Evolutionary conservation across 2,797 vertebrate genomes (phyloP).

Genomic region (Bryconaethiops microstoma): DNA sequence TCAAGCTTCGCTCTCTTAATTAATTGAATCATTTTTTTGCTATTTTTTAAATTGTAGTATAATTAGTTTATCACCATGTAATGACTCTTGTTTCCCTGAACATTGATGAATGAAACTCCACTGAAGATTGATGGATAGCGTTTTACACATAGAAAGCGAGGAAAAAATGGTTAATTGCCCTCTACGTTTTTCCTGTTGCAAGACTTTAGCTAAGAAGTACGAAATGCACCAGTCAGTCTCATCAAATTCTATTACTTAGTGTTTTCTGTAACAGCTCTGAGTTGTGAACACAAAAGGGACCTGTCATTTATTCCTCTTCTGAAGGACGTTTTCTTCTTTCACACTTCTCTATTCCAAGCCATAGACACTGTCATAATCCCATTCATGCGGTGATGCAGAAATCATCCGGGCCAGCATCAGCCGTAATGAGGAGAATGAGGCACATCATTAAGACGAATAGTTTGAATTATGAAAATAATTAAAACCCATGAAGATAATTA

Average conservation of each 20-base stretch:
- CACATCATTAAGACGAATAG: slow-evolving; percentile 76
- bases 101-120: not conserved
- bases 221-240: not conserved
- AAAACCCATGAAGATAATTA: slow-evolving; percentile 79
- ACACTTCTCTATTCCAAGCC: slow-evolving; percentile 17
- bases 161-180: not conserved
- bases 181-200: not conserved
- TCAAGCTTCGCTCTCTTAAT: not conserved
- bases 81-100: not conserved
- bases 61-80: not conserved
- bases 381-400: slow-evolving; percentile 42
- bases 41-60: not conserved
- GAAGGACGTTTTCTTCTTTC: slow-evolving; percentile 42
- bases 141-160: not conserved
- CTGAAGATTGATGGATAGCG: not conserved
- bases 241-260: slow-evolving; percentile 2
- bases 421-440: slow-evolving; percentile 70
- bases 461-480: slow-evolving; percentile 72
- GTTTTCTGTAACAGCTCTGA: slow-evolving; percentile 8
- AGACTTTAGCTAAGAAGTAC: slow-evolving; percentile 11
- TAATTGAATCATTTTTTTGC: not conserved
- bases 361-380: slow-evolving; percentile 37
- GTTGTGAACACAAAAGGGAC: slow-evolving; percentile 17
- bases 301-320: slow-evolving; percentile 33
- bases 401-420: slow-evolving; percentile 59